Conservation (phyloP, 1,140 invertebrate species). For the Drosophila truncata region DNA sequence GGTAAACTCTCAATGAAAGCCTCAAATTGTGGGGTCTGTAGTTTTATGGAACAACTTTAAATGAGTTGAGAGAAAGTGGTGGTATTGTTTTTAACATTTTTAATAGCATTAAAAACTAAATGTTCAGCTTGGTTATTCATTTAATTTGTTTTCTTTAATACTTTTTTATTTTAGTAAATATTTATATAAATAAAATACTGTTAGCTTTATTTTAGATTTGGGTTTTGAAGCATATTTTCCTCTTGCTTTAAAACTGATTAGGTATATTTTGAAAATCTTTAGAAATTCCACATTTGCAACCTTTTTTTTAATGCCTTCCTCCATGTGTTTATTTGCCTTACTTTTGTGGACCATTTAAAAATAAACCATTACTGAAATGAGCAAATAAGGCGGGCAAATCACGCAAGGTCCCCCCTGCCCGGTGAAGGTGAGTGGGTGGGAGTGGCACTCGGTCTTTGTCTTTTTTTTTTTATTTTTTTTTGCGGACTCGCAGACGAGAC, state of each 20-base stretch:
- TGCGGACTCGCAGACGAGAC: constrained; percentile 34
- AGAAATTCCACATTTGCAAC: neutral
- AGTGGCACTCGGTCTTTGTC: constrained; percentile 19
- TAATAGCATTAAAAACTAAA: neutral
- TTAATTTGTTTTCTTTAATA: neutral
- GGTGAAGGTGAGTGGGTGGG: neutral
- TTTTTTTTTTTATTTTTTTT: constrained; percentile 18
- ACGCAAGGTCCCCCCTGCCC: constrained; percentile 16
- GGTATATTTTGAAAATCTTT: neutral
- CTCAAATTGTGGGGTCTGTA: constrained; percentile 7
- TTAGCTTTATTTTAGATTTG: too few species aligned
- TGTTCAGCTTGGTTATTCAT: neutral
- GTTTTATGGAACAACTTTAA: constrained; percentile 4
- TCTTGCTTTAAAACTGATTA: neutral
- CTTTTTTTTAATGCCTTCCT: neutral
- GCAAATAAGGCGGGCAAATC: constrained; percentile 48
- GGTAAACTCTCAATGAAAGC: constrained; percentile 47
- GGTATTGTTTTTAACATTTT: neutral
- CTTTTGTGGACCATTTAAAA: constrained; percentile 37
- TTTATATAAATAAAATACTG: neutral
- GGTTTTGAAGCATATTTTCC: neutral
- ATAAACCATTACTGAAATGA: constrained; percentile 53
- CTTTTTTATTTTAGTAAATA: neutral
- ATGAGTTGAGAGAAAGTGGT: constrained; percentile 3
- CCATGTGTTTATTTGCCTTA: constrained; percentile 31